A percentile compares a stretch with the other conserved stretches of the same genome.
phyloP scores from a whole-genome alignment of 2,797 vertebrate genomes.

The Echeneis naucrates region DNA sequence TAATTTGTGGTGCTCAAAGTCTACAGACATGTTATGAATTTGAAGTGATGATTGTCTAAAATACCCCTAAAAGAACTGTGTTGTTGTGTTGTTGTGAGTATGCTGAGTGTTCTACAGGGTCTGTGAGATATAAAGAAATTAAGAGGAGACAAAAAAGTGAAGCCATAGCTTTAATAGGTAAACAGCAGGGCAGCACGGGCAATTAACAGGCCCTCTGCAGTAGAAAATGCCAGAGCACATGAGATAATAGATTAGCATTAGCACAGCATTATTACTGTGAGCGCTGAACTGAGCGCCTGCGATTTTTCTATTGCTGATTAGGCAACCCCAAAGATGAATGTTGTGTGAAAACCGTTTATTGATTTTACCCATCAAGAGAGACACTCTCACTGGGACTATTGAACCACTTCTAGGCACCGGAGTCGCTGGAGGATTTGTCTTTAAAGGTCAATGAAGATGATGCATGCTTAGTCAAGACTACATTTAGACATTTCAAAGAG shows the following conservation, averaged over 20 bases:
- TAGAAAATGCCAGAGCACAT: slow-evolving; percentile 55
- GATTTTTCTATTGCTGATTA: slow-evolving; percentile 74
- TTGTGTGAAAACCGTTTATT: slow-evolving; percentile 73
- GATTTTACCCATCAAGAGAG: slow-evolving; percentile 76
- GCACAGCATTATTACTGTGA: slow-evolving; percentile 54
- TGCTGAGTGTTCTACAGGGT: slow-evolving; percentile 23
- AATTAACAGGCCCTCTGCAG: slow-evolving; percentile 57
- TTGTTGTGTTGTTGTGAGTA: slow-evolving; percentile 28
- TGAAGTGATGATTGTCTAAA: slow-evolving; percentile 17
- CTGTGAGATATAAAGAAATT: slow-evolving; percentile 34
- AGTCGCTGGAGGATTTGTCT: slow-evolving; percentile 54
- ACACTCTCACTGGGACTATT: slow-evolving; percentile 68
- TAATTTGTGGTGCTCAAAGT: background rate
- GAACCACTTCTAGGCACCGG: slow-evolving; percentile 54
- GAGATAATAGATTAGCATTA: slow-evolving; percentile 67
- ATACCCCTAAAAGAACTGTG: background rate
- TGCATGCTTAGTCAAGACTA: slow-evolving; percentile 27
- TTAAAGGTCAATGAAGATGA: slow-evolving; percentile 73
- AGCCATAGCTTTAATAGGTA: slow-evolving; percentile 51
- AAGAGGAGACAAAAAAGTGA: slow-evolving; percentile 31
- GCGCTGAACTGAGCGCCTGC: slow-evolving; percentile 49
- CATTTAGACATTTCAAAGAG: slow-evolving; percentile 37
- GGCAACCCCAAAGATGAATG: slow-evolving; percentile 79
- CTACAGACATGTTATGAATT: slow-evolving; percentile 15
- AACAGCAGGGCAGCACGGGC: slow-evolving; percentile 46